Evolutionary conservation across 2,888 invertebrate genomes (phyloP).

Genomic region (Amphipyra berbera): DNA sequence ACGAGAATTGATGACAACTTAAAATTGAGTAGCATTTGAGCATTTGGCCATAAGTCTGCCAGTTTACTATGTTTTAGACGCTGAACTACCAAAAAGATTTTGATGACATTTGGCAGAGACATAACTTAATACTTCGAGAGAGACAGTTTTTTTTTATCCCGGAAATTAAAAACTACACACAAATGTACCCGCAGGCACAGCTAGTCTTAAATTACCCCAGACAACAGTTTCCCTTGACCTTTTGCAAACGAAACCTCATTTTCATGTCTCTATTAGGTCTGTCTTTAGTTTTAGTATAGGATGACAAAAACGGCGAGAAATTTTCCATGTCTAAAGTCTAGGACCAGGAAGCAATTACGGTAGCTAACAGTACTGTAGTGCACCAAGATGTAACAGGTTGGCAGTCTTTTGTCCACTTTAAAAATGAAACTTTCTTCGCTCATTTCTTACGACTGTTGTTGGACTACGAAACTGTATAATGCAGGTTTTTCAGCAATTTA

Average conservation of each 20-base stretch:
- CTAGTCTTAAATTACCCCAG: conserved; percentile 20
- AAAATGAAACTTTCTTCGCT: conserved; percentile 41
- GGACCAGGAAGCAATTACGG: neutral
- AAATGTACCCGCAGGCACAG: neutral
- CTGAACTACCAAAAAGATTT: too few species aligned
- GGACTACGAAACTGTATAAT: too few species aligned
- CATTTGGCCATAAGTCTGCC: too few species aligned
- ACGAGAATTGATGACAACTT: too few species aligned
- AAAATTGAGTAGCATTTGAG: too few species aligned
- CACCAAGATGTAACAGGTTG: conserved; percentile 39
- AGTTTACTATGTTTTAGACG: too few species aligned
- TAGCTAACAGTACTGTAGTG: conserved; percentile 13
- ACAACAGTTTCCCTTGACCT: conserved; percentile 38
- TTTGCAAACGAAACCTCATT: conserved; percentile 30
- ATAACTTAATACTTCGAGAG: too few species aligned
- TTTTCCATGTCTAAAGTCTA: conserved; percentile 3
- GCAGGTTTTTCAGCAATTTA: conserved; percentile 3
- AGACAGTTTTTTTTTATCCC: neutral
- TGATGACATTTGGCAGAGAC: too few species aligned
- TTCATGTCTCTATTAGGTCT: conserved; percentile 15
- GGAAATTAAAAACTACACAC: neutral
- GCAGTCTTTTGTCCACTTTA: conserved; percentile 36
- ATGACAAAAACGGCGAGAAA: conserved; percentile 21
- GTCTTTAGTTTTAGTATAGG: conserved; percentile 19
- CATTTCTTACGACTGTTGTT: conserved; percentile 22